phyloP scores from a whole-genome alignment of 2,113 vertebrate genomes.

The Sebastes schlegelii region DNA sequence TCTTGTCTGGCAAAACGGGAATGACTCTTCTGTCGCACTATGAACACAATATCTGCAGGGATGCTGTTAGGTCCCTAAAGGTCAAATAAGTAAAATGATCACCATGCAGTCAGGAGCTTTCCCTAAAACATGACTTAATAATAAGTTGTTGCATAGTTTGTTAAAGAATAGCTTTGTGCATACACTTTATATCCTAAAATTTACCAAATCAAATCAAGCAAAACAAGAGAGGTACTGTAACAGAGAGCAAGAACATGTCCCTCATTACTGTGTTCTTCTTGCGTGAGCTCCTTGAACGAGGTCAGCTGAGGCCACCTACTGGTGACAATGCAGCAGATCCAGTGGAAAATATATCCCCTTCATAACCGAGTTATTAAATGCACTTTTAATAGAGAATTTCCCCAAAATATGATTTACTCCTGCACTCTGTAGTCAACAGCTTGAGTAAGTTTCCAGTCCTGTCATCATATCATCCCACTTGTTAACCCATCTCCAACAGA shows the following conservation, averaged over 20 bases:
- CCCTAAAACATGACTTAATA: not conserved
- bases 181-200: not conserved
- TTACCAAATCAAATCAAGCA: not conserved
- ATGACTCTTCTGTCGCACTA: slow-evolving; percentile 91
- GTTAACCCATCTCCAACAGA: not conserved
- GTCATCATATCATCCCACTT: not conserved
- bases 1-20: slow-evolving; percentile 83
- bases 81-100: slow-evolving; percentile 24
- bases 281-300: not conserved
- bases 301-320: slow-evolving; percentile 33
- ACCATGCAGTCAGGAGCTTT: not conserved
- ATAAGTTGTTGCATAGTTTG: not conserved
- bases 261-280: not conserved
- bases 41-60: slow-evolving; percentile 93
- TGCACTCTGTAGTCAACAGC: not conserved
- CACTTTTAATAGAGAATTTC: too few relatives aligned
- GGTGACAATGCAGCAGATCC: not conserved
- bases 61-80: slow-evolving; percentile 91
- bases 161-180: not conserved
- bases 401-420: too few relatives aligned
- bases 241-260: not conserved
- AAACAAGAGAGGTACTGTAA: not conserved
- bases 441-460: not conserved
- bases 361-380: too few relatives aligned
- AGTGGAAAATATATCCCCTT: not conserved